Conservation (phyloP, 1,140 invertebrate genomes). For the Drosophila serrata region DNA sequence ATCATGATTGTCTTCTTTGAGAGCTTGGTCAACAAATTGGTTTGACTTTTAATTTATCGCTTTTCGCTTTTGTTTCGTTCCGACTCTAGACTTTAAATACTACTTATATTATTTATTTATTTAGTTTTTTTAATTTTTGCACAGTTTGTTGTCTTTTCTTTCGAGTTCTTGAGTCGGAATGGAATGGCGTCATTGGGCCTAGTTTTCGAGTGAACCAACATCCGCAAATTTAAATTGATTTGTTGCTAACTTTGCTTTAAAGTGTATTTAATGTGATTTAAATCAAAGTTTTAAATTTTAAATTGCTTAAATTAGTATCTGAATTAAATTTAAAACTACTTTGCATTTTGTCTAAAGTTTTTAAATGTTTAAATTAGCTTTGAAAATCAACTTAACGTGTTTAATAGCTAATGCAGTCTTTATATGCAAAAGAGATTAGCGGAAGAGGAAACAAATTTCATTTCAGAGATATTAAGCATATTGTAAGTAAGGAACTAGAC, state of each 20-base stretch:
- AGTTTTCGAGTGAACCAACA: background rate
- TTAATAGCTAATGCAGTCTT: background rate
- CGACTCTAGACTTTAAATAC: conserved; percentile 3
- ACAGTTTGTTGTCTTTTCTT: conserved; percentile 2
- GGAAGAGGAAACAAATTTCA: background rate
- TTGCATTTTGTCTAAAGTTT: background rate
- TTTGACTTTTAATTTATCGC: conserved; percentile 43
- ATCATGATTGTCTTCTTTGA: conserved; percentile 10
- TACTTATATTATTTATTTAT: conserved; percentile 5
- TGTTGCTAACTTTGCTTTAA: background rate
- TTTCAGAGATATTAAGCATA: too few relatives aligned
- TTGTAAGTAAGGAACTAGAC: background rate
- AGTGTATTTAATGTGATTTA: background rate
- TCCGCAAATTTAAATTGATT: background rate
- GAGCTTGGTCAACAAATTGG: conserved; percentile 47
- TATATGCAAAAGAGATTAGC: background rate
- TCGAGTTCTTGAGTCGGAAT: background rate
- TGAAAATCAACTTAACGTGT: background rate
- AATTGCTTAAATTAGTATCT: background rate
- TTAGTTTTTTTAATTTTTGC: conserved; percentile 5
- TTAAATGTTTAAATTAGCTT: background rate
- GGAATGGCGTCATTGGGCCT: conserved; percentile 38
- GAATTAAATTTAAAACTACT: too few relatives aligned
- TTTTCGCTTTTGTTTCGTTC: conserved; percentile 32
- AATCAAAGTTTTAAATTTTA: background rate